phyloP scores from a whole-genome alignment of 2,113 vertebrate genomes.

The Dolichotis patagonum region DNA sequence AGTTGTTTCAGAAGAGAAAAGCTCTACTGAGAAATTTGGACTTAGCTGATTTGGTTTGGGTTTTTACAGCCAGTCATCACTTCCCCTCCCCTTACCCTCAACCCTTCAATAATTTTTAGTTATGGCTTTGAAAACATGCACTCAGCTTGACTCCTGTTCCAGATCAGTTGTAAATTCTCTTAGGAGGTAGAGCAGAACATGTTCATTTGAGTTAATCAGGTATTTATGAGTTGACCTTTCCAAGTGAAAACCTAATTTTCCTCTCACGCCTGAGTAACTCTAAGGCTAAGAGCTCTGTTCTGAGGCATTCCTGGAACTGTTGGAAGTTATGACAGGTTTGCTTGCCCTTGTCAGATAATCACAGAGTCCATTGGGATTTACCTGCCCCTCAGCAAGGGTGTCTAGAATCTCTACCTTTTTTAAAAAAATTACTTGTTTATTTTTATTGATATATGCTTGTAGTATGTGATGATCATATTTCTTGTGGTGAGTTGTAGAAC shows the following conservation, averaged over 20 bases:
- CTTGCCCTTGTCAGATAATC: background rate
- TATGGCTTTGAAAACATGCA: slow-evolving; percentile 2
- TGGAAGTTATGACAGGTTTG: slow-evolving; percentile 29
- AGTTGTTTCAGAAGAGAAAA: slow-evolving; percentile 50
- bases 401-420: background rate
- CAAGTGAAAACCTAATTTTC: slow-evolving; percentile 60
- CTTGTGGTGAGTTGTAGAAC: background rate
- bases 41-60: slow-evolving; percentile 43
- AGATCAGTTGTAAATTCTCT: slow-evolving; percentile 50
- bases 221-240: slow-evolving; percentile 48
- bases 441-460: background rate
- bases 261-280: slow-evolving; percentile 21
- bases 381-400: background rate
- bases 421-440: background rate
- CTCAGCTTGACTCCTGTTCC: slow-evolving; percentile 62
- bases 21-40: background rate
- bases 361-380: background rate
- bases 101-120: background rate
- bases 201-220: slow-evolving; percentile 61
- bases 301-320: background rate
- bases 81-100: background rate
- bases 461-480: background rate
- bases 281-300: background rate
- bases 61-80: background rate
- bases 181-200: background rate